A percentile compares a stretch with the other conserved stretches of the same genome.
Conservation (phyloP, 2,797 vertebrate species). For the Pipistrellus pygmaeus region DNA sequence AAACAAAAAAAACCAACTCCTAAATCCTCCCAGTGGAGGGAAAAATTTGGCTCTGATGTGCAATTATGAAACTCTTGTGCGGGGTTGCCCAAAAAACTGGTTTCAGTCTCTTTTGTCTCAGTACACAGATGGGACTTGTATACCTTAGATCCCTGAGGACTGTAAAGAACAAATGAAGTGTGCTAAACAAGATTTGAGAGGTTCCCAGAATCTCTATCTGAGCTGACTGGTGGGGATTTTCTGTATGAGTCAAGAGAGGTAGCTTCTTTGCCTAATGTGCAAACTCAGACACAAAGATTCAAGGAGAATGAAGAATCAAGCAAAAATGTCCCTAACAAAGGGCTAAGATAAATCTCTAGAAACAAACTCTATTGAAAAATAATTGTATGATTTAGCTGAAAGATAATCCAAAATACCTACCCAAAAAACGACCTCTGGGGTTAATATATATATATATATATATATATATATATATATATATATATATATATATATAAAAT, state of each 20-base stretch:
- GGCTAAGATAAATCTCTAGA: background rate
- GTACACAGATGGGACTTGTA: background rate
- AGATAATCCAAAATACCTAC: background rate
- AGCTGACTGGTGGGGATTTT: background rate
- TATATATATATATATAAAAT: background rate
- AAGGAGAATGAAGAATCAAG: background rate
- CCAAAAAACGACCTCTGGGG: background rate
- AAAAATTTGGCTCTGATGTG: background rate
- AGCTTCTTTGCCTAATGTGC: background rate
- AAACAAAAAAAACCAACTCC: background rate
- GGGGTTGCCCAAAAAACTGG: background rate
- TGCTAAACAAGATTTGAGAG: background rate
- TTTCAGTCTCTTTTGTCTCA: background rate
- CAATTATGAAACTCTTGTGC: background rate
- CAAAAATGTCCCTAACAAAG: background rate
- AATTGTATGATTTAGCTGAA: background rate
- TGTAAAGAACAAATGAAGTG: background rate
- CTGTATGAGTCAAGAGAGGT: background rate
- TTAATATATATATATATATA: too few relatives aligned
- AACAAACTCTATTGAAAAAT: background rate
- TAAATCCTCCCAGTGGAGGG: background rate
- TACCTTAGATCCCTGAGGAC: background rate
- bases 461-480: too few relatives aligned
- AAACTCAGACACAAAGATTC: background rate
- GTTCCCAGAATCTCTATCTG: background rate